These are phyloP conservation scores for Petrolisthes manimaculis DNA, from an alignment of 2,888 invertebrate species.

Conservation along the genomic window DNA sequence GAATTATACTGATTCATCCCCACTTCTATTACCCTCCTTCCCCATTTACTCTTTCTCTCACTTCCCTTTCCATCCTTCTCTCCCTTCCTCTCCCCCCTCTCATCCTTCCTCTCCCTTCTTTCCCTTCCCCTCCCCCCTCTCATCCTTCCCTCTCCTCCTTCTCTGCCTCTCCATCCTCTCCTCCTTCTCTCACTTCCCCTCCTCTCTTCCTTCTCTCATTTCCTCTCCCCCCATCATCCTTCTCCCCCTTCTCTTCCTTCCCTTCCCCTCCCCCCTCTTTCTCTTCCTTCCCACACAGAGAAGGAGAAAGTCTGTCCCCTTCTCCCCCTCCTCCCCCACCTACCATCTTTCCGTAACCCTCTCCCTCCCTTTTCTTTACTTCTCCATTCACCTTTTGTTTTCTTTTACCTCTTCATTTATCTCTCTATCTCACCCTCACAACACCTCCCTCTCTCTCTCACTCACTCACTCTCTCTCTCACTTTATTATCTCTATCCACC, in stretches of 20 bases:
- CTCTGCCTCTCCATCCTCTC: background rate
- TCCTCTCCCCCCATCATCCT: background rate
- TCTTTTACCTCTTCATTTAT: background rate
- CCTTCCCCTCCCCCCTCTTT: background rate
- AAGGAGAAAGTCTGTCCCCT: background rate
- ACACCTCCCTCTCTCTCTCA: background rate
- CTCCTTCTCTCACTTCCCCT: background rate
- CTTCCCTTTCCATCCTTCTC: background rate
- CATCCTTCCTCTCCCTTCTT: background rate
- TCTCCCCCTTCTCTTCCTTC: background rate
- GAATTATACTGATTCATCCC: background rate
- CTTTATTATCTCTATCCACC: background rate
- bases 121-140: background rate
- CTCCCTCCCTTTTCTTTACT: conserved; percentile 2
- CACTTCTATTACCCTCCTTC: too few relatives aligned
- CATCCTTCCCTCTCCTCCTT: background rate
- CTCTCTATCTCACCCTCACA: background rate
- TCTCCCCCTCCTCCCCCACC: background rate
- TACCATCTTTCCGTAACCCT: background rate
- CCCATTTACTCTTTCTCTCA: background rate
- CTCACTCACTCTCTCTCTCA: background rate
- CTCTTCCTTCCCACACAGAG: background rate
- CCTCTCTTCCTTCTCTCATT: background rate
- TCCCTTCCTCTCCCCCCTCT: too few relatives aligned
- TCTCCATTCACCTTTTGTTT: background rate